Conservation (phyloP, 2,888 invertebrate genomes). For the Morpho helenor region DNA sequence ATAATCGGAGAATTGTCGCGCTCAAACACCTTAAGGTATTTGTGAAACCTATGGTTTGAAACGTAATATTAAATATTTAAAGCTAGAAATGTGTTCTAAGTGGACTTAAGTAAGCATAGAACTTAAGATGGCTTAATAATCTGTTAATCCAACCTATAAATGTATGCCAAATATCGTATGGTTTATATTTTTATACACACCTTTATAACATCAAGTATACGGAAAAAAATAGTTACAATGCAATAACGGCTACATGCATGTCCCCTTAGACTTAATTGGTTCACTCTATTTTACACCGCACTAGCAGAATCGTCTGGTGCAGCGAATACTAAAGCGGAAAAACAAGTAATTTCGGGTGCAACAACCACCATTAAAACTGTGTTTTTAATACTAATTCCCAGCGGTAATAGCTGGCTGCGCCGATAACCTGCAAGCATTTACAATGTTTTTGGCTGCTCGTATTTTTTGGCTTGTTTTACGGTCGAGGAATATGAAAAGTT, state of each 20-base stretch:
- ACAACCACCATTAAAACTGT: slow-evolving; percentile 64
- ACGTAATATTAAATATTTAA: too few species aligned
- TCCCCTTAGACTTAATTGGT: slow-evolving; percentile 39
- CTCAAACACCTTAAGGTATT: too few species aligned
- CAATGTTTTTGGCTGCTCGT: slow-evolving; percentile 76
- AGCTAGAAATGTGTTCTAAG: too few species aligned
- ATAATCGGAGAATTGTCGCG: too few species aligned
- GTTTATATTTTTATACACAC: too few species aligned
- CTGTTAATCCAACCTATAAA: too few species aligned
- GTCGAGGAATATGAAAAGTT: slow-evolving; percentile 77
- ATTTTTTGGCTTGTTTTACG: slow-evolving; percentile 77
- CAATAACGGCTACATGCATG: slow-evolving; percentile 29
- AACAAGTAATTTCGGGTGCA: slow-evolving; percentile 56
- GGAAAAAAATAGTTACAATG: background rate
- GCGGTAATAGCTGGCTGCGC: slow-evolving; percentile 46
- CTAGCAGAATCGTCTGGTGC: slow-evolving; percentile 33
- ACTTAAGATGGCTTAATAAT: too few species aligned
- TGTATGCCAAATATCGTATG: too few species aligned
- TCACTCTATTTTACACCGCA: slow-evolving; percentile 42
- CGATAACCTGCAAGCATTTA: slow-evolving; percentile 72
- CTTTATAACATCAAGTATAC: too few species aligned
- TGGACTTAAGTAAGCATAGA: too few species aligned
- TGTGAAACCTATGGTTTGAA: too few species aligned
- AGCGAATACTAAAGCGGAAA: slow-evolving; percentile 43
- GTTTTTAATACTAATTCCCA: slow-evolving; percentile 71